phyloP scores from a whole-genome alignment of 1,140 invertebrate genomes.

The Chironomus striatipennis region DNA sequence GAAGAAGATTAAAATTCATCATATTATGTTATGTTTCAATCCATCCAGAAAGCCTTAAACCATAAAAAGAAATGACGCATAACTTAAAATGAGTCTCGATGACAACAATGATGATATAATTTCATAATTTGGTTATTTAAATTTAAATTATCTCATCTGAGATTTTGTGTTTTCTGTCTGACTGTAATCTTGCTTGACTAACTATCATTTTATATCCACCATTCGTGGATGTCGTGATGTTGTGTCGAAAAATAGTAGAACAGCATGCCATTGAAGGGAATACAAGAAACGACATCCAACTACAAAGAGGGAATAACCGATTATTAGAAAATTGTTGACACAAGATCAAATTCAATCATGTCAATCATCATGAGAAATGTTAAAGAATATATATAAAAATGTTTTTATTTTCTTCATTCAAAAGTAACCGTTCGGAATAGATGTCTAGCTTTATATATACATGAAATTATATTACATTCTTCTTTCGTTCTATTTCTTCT shows the following conservation, averaged over 20 bases:
- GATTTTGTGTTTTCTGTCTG: background rate
- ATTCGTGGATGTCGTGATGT: background rate
- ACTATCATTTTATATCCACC: no score
- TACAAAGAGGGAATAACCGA: conserved; percentile 1
- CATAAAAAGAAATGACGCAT: background rate
- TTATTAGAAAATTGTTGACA: conserved; percentile 24
- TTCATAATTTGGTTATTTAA: background rate
- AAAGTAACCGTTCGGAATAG: background rate
- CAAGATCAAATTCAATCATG: conserved; percentile 24
- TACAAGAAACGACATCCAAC: background rate
- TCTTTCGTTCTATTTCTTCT: background rate
- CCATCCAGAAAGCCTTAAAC: background rate
- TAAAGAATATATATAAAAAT: background rate
- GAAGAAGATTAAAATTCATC: no score
- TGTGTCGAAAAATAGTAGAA: conserved; percentile 1
- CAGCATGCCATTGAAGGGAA: background rate
- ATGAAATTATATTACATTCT: background rate
- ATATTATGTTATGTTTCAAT: no score
- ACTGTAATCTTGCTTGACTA: background rate
- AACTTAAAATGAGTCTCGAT: background rate
- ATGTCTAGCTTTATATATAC: background rate
- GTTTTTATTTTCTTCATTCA: no score
- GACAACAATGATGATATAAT: conserved; percentile 13
- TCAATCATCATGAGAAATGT: background rate
- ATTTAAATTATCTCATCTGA: conserved; percentile 2